These are phyloP conservation scores for Oryzaephilus surinamensis DNA, from an alignment of 1,140 invertebrate species.

Conservation along the genomic window DNA sequence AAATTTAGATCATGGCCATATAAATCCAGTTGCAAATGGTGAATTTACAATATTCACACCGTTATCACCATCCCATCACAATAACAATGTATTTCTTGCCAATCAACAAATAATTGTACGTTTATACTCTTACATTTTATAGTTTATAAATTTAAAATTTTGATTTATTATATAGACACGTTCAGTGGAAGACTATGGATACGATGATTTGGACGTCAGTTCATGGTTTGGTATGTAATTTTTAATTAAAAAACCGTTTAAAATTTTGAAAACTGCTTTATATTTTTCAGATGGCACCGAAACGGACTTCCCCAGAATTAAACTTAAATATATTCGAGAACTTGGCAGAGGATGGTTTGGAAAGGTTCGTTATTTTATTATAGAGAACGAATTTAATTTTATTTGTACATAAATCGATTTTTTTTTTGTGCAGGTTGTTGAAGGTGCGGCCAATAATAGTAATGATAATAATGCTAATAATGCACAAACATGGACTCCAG, in stretches of 20 bases:
- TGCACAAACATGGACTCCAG: conserved; percentile 33
- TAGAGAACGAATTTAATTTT: neutral
- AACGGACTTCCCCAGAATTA: conserved; percentile 63
- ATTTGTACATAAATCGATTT: conserved; percentile 1
- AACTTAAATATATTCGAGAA: conserved; percentile 72
- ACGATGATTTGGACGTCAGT: conserved; percentile 27
- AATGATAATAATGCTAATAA: conserved; percentile 35
- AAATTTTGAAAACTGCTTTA: conserved; percentile 1
- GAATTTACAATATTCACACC: conserved; percentile 36
- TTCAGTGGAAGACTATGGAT: conserved; percentile 24
- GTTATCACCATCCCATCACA: conserved; percentile 25
- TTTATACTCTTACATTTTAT: conserved; percentile 2
- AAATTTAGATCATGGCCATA: conserved; percentile 31
- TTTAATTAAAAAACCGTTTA: conserved; percentile 3
- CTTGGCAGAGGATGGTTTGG: conserved; percentile 83
- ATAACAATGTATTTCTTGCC: conserved; percentile 29
- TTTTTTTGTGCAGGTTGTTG: conserved; percentile 47
- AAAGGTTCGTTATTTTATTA: conserved; percentile 40
- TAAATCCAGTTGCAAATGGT: conserved; percentile 32
- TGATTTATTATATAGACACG: conserved; percentile 17
- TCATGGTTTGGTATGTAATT: conserved; percentile 31
- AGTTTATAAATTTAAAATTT: conserved; percentile 4
- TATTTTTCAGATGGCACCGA: conserved; percentile 41
- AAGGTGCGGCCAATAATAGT: conserved; percentile 58
- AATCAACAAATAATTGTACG: conserved; percentile 27